Evolutionary conservation across 53 echinoderm and acorn worm genomes (phyloP).

Genomic region (Crossaster papposus): DNA sequence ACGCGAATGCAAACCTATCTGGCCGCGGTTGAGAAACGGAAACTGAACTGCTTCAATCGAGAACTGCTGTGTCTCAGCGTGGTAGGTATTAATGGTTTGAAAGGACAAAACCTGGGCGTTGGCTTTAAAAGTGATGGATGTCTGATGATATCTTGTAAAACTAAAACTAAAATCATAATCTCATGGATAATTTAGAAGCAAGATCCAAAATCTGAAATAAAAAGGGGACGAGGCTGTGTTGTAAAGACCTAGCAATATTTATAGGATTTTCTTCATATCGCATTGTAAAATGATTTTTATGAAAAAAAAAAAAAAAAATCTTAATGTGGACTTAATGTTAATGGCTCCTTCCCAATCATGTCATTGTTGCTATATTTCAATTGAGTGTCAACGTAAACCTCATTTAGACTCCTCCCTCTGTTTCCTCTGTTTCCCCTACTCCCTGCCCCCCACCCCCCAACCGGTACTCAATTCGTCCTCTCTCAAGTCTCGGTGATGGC

Average conservation of each 20-base stretch:
- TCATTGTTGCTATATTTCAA: conserved; percentile 44
- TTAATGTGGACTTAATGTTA: neutral
- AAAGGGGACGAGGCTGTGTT: too few species aligned
- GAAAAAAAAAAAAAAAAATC: neutral
- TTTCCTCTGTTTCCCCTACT: neutral
- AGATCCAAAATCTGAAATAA: too few species aligned
- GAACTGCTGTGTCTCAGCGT: conserved; percentile 94
- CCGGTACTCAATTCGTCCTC: neutral
- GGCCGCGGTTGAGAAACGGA: conserved; percentile 77
- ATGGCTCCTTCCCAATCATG: neutral
- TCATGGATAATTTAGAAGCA: too few species aligned
- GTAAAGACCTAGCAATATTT: too few species aligned
- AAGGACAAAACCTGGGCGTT: neutral
- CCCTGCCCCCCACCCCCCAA: neutral
- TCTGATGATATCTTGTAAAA: too few species aligned
- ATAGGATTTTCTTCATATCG: too few species aligned
- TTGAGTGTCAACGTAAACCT: conserved; percentile 30
- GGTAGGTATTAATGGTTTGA: conserved; percentile 66
- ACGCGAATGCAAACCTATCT: conserved; percentile 87
- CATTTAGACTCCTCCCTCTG: neutral
- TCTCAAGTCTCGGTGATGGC: neutral
- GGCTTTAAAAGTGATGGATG: too few species aligned
- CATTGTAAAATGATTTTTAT: neutral
- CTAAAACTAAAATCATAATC: too few species aligned
- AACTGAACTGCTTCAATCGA: conserved; percentile 72